A percentile compares a stretch with the other conserved stretches of the same genome.
Conservation (phyloP, 2,113 vertebrate genomes). For the Anoura caudifer region DNA sequence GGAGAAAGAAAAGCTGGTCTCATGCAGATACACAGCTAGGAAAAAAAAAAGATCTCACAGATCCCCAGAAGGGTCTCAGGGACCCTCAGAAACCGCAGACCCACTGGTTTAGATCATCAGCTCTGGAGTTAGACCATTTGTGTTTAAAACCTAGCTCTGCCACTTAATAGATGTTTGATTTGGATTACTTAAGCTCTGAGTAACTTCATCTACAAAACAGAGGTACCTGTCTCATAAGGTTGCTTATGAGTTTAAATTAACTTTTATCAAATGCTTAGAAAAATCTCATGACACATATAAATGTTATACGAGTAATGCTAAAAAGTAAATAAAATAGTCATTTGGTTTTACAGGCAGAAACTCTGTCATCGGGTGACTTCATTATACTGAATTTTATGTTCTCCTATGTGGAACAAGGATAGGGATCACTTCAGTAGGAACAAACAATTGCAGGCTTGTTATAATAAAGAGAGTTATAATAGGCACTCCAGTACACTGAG, state of each 20-base stretch:
- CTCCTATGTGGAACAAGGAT: neutral
- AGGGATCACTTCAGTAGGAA: neutral
- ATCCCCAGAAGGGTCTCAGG: neutral
- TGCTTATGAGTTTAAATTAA: neutral
- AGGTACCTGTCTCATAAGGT: neutral
- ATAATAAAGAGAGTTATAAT: neutral
- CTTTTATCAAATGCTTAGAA: slow-evolving; percentile 1
- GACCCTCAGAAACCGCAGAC: fast-evolving
- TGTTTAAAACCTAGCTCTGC: neutral
- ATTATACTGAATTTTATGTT: neutral
- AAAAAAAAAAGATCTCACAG: neutral
- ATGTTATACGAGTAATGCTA: neutral
- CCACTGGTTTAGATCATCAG: neutral
- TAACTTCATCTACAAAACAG: neutral
- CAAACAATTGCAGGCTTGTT: neutral
- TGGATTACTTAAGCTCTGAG: neutral
- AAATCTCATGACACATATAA: neutral
- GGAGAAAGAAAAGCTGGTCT: neutral
- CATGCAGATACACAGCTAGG: neutral
- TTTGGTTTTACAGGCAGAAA: neutral
- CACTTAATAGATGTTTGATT: neutral
- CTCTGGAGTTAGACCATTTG: neutral
- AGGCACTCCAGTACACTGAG: neutral
- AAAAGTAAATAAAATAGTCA: neutral
- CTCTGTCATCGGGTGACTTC: neutral